phyloP scores from a whole-genome alignment of 2,113 vertebrate species.

The Elephas maximus region DNA sequence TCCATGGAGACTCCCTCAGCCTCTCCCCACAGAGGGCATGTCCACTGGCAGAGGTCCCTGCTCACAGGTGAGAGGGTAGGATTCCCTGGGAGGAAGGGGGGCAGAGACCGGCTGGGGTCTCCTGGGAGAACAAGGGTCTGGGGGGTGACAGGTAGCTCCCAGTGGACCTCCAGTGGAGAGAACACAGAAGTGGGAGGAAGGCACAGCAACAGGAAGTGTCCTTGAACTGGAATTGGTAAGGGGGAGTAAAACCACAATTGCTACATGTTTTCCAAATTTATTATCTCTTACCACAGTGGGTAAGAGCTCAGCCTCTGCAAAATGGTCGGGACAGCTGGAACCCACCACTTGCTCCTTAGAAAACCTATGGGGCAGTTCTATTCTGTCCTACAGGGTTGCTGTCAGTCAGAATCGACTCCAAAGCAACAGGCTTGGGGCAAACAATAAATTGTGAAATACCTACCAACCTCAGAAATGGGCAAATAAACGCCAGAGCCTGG shows the following conservation, averaged over 20 bases:
- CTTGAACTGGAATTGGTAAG: neutral
- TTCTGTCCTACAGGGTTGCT: too few relatives aligned
- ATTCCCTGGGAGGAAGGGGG: neutral
- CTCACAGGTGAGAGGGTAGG: constrained; percentile 4
- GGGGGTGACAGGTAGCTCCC: neutral
- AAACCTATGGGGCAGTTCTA: neutral
- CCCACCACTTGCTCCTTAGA: neutral
- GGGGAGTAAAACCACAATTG: fast-evolving
- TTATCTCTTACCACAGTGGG: too few relatives aligned
- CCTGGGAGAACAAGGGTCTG: neutral
- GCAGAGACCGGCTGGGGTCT: too few relatives aligned
- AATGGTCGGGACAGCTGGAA: too few relatives aligned
- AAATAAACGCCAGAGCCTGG: too few relatives aligned
- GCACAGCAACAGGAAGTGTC: too few relatives aligned
- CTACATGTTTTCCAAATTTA: neutral
- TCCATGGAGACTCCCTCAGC: neutral
- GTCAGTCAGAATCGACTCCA: too few relatives aligned
- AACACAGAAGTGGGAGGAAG: too few relatives aligned
- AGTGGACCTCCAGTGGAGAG: too few relatives aligned
- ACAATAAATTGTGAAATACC: too few relatives aligned
- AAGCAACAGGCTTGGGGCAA: too few relatives aligned
- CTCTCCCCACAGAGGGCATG: fast-evolving
- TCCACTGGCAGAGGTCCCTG: neutral
- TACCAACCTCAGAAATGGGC: fast-evolving
- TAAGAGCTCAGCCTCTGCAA: too few relatives aligned